Base-by-base conservation (phyloP, 2,113 vertebrate genomes). In the Sturnus vulgaris region DNA sequence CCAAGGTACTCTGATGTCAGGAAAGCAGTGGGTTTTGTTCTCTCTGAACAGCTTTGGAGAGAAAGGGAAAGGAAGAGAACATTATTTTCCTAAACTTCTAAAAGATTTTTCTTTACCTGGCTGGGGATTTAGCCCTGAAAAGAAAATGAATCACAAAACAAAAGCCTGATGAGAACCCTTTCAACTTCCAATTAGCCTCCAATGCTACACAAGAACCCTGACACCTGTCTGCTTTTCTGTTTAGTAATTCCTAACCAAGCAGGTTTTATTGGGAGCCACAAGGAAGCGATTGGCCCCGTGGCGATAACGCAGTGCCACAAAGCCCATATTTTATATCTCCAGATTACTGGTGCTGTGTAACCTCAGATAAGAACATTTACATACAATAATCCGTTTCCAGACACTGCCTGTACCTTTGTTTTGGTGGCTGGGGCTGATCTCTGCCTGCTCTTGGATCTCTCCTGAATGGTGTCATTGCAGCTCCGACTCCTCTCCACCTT, bases 401-500 rank as follows among this genome's bases (percentile, higher is more conserved):
- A 35, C 0, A 1, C 24, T 15, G 65, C 3, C 6, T 9, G 18
- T 97, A 98, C 98, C 98, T 98, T 98, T 40, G 97, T 89, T 96
- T 96, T 98, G 93, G 50, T 95, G 88, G 94, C 24, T 11, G 97
- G 96, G 42, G 94, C 96, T 30, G 96, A 94, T 82, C 97, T 95
- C 82, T 97, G 95, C 93, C 98, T 98, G 94, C 93, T 97, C 95
- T 98, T 99, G 24, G 95, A 97, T 95, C 98, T 93, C 61, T 99
- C 99, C 49, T 96, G 97, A 80, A 98, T 85, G 15, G 98, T 97
- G 76, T 99, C 99, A 0, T 96, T 99, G 96, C 99, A 99, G 96
- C 99, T 99, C 81, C 97, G 98, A 91, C 99, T 99, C 96, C 99
- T 97, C 66, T 98, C 98, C 88, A 98, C 94, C 77, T 97, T 97